phyloP scores from a whole-genome alignment of 2,888 invertebrate genomes.

The Nomada lathburiana region DNA sequence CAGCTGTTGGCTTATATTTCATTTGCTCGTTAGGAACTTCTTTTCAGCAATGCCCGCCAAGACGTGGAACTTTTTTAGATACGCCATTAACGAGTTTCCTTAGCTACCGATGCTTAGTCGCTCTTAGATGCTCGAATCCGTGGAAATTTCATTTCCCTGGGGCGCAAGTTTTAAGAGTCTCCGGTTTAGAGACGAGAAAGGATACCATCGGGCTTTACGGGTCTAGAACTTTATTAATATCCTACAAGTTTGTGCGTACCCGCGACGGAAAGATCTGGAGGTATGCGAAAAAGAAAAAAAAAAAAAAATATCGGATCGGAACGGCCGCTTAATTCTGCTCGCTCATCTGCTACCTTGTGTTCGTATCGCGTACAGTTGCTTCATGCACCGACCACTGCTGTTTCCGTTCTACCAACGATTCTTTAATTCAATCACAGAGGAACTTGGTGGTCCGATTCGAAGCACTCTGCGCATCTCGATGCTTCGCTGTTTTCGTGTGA shows the following conservation, averaged over 20 bases:
- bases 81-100: conserved; percentile 55
- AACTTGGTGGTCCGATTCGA: conserved; percentile 5
- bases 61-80: conserved; percentile 51
- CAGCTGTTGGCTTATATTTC: conserved; percentile 30
- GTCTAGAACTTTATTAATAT: conserved; percentile 75
- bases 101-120: conserved; percentile 58
- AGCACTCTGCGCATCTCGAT: no score
- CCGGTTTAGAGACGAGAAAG: conserved; percentile 48
- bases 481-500: no score
- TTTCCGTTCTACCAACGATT: not conserved
- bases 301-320: conserved; percentile 5
- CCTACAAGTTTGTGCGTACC: conserved; percentile 61
- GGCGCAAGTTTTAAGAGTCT: conserved; percentile 65
- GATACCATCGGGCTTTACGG: conserved; percentile 44
- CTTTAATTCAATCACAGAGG: not conserved
- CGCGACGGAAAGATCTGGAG: conserved; percentile 36
- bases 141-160: conserved; percentile 63
- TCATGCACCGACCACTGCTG: conserved; percentile 3
- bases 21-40: conserved; percentile 49
- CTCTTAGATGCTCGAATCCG: conserved; percentile 46
- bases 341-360: conserved; percentile 4
- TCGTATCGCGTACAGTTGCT: conserved; percentile 33
- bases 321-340: conserved; percentile 25
- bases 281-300: conserved; percentile 3
- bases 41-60: conserved; percentile 16